phyloP scores from a whole-genome alignment of 2,113 vertebrate genomes.

The Cacatua alba region DNA sequence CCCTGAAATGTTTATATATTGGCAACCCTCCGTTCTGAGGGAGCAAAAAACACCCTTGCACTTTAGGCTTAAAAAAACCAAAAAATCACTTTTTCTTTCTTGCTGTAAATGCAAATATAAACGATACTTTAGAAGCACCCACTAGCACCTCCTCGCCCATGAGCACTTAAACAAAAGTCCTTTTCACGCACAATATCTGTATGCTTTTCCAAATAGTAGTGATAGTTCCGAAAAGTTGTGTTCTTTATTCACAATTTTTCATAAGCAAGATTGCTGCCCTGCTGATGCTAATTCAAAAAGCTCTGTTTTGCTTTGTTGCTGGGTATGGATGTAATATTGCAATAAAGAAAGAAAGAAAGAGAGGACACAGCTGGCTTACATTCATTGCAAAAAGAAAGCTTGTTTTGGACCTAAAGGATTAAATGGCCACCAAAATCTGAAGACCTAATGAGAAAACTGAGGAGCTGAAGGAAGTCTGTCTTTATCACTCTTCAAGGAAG shows the following conservation, averaged over 20 bases:
- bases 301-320: constrained; percentile 2
- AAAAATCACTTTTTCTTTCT: constrained; percentile 24
- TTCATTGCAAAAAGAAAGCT: constrained; percentile 14
- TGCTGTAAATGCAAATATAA: constrained; percentile 47
- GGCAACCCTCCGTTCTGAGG: constrained; percentile 32
- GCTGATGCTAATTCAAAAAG: constrained; percentile 47
- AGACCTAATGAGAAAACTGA: not conserved
- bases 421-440: constrained; percentile 51
- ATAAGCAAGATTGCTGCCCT: constrained; percentile 68
- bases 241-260: constrained; percentile 48
- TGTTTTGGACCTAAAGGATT: constrained; percentile 37
- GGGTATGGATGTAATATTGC: not conserved
- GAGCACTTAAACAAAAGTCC: constrained; percentile 67
- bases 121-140: constrained; percentile 69
- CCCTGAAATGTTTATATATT: constrained; percentile 72
- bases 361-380: constrained; percentile 52
- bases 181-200: constrained; percentile 65
- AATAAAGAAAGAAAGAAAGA: not conserved
- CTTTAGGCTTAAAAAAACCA: not conserved
- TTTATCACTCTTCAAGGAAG: not conserved
- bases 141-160: not conserved
- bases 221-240: constrained; percentile 64
- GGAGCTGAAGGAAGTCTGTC: not conserved
- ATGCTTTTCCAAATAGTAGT: constrained; percentile 73
- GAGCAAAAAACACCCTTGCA: constrained; percentile 59